phyloP scores from a whole-genome alignment of 2,113 vertebrate genomes.

The Larimichthys crocea region DNA sequence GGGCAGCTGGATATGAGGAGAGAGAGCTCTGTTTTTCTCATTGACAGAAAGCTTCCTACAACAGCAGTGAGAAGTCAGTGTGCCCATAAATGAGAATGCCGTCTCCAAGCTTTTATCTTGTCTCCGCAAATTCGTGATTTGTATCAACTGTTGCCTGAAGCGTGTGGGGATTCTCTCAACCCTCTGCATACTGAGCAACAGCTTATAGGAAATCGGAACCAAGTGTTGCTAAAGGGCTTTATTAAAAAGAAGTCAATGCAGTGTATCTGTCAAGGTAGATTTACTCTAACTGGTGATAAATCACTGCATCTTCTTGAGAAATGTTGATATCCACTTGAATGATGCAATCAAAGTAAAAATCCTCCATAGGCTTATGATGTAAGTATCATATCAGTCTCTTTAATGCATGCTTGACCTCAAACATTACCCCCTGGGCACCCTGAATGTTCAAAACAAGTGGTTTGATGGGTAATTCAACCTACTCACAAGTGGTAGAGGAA shows the following conservation, averaged over 20 bases:
- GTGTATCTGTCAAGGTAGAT: conserved; percentile 19
- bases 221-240: conserved; percentile 41
- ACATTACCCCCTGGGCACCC: background rate
- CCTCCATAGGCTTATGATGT: conserved; percentile 25
- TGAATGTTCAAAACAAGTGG: background rate
- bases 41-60: conserved; percentile 40
- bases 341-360: conserved; percentile 37
- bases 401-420: conserved; percentile 30
- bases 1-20: conserved; percentile 37
- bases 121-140: conserved; percentile 67
- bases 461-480: conserved; percentile 3
- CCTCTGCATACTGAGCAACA: conserved; percentile 40
- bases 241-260: conserved; percentile 36
- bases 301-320: conserved; percentile 22
- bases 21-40: conserved; percentile 22
- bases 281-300: conserved; percentile 29
- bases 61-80: conserved; percentile 51
- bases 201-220: conserved; percentile 44
- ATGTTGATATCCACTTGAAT: conserved; percentile 13
- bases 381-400: conserved; percentile 14
- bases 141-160: conserved; percentile 59
- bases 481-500: background rate
- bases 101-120: conserved; percentile 64
- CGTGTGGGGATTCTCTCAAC: conserved; percentile 23
- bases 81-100: conserved; percentile 51